These are phyloP conservation scores for Cephus rjabovi DNA, from an alignment of 2,888 invertebrate species.

Conservation along the genomic window DNA sequence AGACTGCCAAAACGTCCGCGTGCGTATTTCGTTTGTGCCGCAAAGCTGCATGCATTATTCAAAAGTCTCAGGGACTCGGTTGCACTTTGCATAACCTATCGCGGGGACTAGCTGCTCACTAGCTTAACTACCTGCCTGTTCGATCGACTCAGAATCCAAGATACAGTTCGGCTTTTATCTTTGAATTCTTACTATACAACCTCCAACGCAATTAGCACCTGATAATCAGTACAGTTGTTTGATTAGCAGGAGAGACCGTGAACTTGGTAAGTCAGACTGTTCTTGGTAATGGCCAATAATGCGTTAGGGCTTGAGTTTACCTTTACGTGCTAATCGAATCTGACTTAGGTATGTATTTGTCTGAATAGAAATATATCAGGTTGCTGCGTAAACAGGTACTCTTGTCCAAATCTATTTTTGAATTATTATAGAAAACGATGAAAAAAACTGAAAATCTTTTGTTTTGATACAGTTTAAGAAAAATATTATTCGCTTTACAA, in stretches of 20 bases:
- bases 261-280: conserved; percentile 33
- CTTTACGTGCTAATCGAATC: background rate
- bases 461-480: background rate
- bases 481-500: background rate
- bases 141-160: background rate
- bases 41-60: conserved; percentile 61
- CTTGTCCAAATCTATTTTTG: too few relatives aligned
- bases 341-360: background rate
- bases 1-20: conserved; percentile 47
- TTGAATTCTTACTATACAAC: conserved; percentile 12
- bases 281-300: conserved; percentile 50
- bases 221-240: conserved; percentile 57
- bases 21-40: conserved; percentile 45
- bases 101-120: conserved; percentile 30
- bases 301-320: background rate
- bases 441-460: background rate
- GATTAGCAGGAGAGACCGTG: conserved; percentile 52
- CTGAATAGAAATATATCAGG: background rate
- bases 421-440: background rate
- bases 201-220: conserved; percentile 50
- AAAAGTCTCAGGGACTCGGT: conserved; percentile 36
- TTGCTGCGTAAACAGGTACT: too few relatives aligned
- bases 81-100: conserved; percentile 52
- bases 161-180: background rate
- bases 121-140: background rate